Evolutionary conservation across 2,888 invertebrate species (phyloP), one percentile per base, ranked within the genome.

Genomic region (Agonopterix subpropinquella): DNA sequence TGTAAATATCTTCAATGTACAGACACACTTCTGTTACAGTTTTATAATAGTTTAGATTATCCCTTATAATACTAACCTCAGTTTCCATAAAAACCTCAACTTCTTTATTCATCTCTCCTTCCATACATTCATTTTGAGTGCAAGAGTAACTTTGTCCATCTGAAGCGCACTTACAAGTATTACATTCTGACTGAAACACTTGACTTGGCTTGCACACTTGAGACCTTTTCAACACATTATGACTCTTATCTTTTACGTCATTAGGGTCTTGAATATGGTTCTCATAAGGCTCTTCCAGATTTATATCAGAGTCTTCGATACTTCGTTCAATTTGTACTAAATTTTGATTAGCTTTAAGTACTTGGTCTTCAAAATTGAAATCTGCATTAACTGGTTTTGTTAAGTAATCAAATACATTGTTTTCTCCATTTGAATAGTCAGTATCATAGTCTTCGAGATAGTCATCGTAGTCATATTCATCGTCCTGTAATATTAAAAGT

Each of bases 61-160:
- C 28, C 28, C 28, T 4, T 28, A 39, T 3, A 9, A 39, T n/a
- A 57, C 57, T 50, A 51, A 87, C 87, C 74, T 78, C 79, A 47
- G 55, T 75, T 41, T 80, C 70, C 73, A 77, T 84, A 50, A 88
- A 87, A 0, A 88, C 84, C 54, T 88, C 88, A 0, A 87, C 88
- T 46, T 85, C 85, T 18, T 75, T 75, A 42, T 74, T 67, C 42
- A 64, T 66, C 36, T 66, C 66, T 49, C 46, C 69, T 54, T 81
- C 82, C 49, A 83, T 61, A 49, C 90, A 90, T 53, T 86, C 84
- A 41, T 86, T 86, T 42, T 85, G 80, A 0, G 89, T 88, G 58
- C 91, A 91, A 0, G 78, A 68, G 58, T 85, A 90, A 18, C 85
- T 89, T 2, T 78, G 73, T 0, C 90, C 89, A 35, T 87, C 82